phyloP scores from a whole-genome alignment of 1,140 invertebrate genomes.

The Carposina sasakii region DNA sequence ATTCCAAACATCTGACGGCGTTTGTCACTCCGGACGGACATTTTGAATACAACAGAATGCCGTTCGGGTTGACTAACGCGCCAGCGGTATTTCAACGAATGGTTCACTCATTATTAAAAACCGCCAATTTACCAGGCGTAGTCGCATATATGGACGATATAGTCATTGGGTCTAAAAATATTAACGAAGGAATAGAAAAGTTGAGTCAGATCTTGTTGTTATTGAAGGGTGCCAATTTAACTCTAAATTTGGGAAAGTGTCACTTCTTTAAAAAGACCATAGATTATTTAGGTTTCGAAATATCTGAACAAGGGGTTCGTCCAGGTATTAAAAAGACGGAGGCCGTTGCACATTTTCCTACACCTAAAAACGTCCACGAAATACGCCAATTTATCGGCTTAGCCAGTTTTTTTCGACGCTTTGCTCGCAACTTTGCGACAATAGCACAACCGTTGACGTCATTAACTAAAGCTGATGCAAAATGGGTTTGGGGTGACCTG shows the following conservation, averaged over 20 bases:
- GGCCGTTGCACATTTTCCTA: conserved; percentile 24
- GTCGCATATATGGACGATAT: conserved; percentile 7
- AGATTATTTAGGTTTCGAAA: conserved; percentile 22
- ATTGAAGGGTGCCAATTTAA: conserved; percentile 16
- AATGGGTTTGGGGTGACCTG: not conserved
- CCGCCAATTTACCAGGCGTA: not conserved
- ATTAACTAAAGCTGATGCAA: conserved; percentile 26
- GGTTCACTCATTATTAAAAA: conserved; percentile 31
- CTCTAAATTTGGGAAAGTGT: conserved; percentile 24
- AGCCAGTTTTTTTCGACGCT: conserved; percentile 33
- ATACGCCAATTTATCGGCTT: conserved; percentile 18
- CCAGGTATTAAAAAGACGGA: conserved; percentile 21
- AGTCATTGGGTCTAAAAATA: not conserved
- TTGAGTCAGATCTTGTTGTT: conserved; percentile 34
- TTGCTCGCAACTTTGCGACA: conserved; percentile 30
- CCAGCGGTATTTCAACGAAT: conserved; percentile 53
- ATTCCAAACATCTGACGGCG: conserved; percentile 41
- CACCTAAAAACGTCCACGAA: conserved; percentile 28
- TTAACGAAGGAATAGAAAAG: conserved; percentile 27
- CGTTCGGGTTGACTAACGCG: conserved; percentile 52
- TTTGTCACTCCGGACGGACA: conserved; percentile 47
- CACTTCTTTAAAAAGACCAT: not conserved
- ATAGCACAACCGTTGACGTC: conserved; percentile 28
- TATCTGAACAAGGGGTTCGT: not conserved
- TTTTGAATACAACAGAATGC: conserved; percentile 43